These are phyloP conservation scores for Prorops nasuta DNA, from an alignment of 1,140 invertebrate genomes.

Conservation along the genomic window DNA sequence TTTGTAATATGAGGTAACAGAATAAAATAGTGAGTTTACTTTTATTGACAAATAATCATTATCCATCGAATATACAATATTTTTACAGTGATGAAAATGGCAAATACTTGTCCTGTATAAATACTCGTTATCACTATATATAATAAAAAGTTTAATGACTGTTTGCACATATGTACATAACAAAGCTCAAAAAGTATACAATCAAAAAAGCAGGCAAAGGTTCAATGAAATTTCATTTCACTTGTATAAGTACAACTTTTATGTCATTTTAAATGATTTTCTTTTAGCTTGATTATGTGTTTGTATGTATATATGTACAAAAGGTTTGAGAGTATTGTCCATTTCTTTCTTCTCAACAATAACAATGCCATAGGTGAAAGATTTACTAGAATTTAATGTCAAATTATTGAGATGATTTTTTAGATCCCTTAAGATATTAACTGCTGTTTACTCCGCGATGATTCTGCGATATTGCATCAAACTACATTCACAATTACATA, in stretches of 20 bases:
- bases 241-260: constrained; percentile 33
- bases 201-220: constrained; percentile 17
- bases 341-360: too few relatives aligned
- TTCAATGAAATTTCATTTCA: constrained; percentile 5
- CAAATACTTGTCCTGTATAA: constrained; percentile 24
- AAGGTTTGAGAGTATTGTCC: constrained; percentile 41
- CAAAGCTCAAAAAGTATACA: constrained; percentile 17
- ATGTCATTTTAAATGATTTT: constrained; percentile 11
- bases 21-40: constrained; percentile 44
- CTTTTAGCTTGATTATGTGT: constrained; percentile 5
- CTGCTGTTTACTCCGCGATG: too few relatives aligned
- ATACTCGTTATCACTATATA: constrained; percentile 21
- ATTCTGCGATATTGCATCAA: too few relatives aligned
- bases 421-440: too few relatives aligned
- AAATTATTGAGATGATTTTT: too few relatives aligned
- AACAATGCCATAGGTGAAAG: too few relatives aligned
- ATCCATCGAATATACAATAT: constrained; percentile 28
- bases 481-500: too few relatives aligned
- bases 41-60: constrained; percentile 36
- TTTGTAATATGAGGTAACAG: constrained; percentile 8
- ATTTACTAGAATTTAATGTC: too few relatives aligned
- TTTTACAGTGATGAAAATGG: constrained; percentile 28
- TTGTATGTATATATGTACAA: constrained; percentile 30
- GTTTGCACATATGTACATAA: constrained; percentile 22
- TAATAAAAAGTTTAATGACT: constrained; percentile 25